Conservation (phyloP, 2,888 invertebrate species). For the Drymonia ruficornis region DNA sequence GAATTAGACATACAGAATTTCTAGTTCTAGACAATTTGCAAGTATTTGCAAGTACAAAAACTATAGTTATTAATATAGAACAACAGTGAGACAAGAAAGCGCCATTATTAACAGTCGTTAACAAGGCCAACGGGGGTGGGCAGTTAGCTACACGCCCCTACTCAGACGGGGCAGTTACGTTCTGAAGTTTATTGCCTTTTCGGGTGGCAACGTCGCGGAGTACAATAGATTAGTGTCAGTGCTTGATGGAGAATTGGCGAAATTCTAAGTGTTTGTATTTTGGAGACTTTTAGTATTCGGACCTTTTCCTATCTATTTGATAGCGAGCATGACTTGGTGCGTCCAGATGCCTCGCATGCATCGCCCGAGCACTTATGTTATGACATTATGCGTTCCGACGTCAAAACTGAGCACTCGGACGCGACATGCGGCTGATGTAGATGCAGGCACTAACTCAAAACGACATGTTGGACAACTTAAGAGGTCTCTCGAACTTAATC, state of each 20-base stretch:
- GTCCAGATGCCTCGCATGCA: no score
- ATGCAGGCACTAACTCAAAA: no score
- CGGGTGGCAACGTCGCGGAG: neutral
- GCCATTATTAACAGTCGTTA: slow-evolving; percentile 21
- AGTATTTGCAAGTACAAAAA: no score
- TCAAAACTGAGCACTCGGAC: no score
- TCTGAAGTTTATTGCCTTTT: slow-evolving; percentile 18
- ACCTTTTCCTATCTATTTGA: no score
- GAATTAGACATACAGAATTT: neutral
- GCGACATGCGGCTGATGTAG: no score
- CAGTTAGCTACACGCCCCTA: slow-evolving; percentile 10
- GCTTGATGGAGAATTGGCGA: neutral
- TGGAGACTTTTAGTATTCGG: neutral
- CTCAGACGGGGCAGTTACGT: neutral
- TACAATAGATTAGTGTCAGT: neutral
- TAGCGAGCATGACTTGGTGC: no score
- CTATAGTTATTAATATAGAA: neutral
- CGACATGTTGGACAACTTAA: no score
- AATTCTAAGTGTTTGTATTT: neutral
- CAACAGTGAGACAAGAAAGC: slow-evolving; percentile 23
- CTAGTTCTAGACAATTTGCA: neutral
- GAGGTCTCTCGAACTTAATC: no score
- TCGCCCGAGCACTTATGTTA: no score
- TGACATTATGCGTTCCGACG: no score
- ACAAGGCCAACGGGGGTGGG: slow-evolving; percentile 8